A percentile compares a stretch with the other conserved stretches of the same genome.
These are phyloP conservation scores for Pholis gunnellus DNA, from an alignment of 2,113 vertebrate genomes.

Conservation along the genomic window DNA sequence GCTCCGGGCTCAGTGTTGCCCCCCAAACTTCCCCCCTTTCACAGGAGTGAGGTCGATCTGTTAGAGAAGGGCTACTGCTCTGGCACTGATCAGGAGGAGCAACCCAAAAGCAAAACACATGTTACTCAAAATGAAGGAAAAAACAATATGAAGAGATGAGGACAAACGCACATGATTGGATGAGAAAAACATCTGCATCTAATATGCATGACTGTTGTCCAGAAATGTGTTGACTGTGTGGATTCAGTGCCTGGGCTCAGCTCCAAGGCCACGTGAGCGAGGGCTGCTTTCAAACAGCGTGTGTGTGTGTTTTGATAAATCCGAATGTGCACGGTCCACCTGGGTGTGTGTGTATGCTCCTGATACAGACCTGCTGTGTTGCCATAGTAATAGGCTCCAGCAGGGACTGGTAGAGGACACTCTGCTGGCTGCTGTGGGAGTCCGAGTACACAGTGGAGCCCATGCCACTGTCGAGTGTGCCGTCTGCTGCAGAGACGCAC, in stretches of 20 bases:
- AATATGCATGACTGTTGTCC: not conserved
- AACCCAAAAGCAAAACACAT: conserved; percentile 72
- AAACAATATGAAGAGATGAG: conserved; percentile 16
- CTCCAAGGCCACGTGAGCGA: not conserved
- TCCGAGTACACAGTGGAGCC: conserved; percentile 94
- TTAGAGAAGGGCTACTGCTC: conserved; percentile 52
- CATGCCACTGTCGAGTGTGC: conserved; percentile 94
- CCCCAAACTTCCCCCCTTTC: conserved; percentile 59
- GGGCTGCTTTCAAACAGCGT: conserved; percentile 9
- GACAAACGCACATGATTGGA: conserved; percentile 1
- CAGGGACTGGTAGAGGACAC: conserved; percentile 90
- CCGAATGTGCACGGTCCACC: conserved; percentile 49
- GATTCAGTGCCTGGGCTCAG: not conserved
- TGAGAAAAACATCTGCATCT: not conserved
- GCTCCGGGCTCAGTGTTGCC: conserved; percentile 50
- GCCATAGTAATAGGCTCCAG: conserved; percentile 84
- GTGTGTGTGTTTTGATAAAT: conserved; percentile 37
- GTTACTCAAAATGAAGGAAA: conserved; percentile 62
- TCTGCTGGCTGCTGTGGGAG: conserved; percentile 95
- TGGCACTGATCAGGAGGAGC: conserved; percentile 58
- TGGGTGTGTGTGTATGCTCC: conserved; percentile 74
- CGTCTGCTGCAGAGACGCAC: conserved; percentile 86
- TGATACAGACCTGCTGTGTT: conserved; percentile 86
- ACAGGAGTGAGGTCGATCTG: conserved; percentile 67
- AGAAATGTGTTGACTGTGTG: not conserved